Conservation (phyloP, 37 sponge, comb jelly and placozoan species). For the Amphimedon queenslandica region DNA sequence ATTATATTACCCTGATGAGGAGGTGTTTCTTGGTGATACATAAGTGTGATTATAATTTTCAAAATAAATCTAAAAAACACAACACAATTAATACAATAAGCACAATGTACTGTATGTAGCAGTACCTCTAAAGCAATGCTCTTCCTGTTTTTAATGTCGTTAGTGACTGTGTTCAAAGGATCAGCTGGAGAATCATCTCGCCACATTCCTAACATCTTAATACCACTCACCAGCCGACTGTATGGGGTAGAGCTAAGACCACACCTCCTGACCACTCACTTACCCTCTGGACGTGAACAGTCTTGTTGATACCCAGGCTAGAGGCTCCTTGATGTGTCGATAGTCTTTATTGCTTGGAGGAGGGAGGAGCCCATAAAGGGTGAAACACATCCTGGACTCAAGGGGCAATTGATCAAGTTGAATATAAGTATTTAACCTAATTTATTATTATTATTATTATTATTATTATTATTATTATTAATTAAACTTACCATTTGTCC, state of each 20-base stretch:
- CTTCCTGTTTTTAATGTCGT: conserved; percentile 21
- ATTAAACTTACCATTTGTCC: conserved; percentile 56
- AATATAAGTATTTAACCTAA: conserved; percentile 41
- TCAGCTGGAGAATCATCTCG: conserved; percentile 34
- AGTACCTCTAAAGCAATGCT: conserved; percentile 43
- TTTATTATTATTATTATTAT: background rate
- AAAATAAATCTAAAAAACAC: no score
- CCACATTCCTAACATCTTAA: conserved; percentile 51
- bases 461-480: background rate
- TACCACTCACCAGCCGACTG: conserved; percentile 29
- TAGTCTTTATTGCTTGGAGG: conserved; percentile 2
- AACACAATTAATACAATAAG: no score
- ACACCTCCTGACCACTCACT: background rate
- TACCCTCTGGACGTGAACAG: conserved; percentile 40
- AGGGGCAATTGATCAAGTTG: conserved; percentile 22
- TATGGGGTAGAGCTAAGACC: background rate
- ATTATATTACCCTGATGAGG: background rate
- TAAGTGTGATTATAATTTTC: no score
- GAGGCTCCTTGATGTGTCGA: conserved; percentile 9
- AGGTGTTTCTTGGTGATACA: background rate
- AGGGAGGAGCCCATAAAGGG: conserved; percentile 43
- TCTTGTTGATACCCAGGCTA: conserved; percentile 36
- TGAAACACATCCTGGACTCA: conserved; percentile 49
- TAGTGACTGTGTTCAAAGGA: conserved; percentile 33
- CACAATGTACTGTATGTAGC: background rate